phyloP scores from a whole-genome alignment of 2,113 vertebrate species.

The Catagonus wagneri region DNA sequence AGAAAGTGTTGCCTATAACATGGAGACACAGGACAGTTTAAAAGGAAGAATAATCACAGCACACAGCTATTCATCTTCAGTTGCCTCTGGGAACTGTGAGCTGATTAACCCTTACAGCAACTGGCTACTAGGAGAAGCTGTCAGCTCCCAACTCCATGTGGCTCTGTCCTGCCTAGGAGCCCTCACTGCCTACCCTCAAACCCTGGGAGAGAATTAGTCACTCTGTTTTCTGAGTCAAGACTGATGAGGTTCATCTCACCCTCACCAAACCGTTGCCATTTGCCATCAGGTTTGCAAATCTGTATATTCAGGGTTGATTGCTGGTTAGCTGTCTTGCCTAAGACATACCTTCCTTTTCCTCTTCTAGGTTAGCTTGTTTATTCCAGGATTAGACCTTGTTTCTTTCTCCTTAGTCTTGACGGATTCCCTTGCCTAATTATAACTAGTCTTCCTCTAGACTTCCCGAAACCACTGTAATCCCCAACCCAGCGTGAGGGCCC shows the following conservation, averaged over 20 bases:
- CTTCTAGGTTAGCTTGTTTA: not conserved
- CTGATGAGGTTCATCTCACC: not conserved
- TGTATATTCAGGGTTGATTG: not conserved
- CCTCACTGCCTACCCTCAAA: not conserved
- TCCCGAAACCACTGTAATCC: not conserved
- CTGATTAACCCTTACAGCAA: conserved; percentile 71
- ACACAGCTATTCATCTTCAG: conserved; percentile 69
- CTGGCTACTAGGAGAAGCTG: conserved; percentile 49
- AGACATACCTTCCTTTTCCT: not conserved
- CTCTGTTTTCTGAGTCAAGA: conserved; percentile 13
- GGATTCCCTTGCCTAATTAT: not conserved
- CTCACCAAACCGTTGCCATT: not conserved
- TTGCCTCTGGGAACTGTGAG: not conserved
- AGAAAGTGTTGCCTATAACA: conserved; percentile 71
- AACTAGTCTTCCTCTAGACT: not conserved
- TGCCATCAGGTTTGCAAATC: not conserved
- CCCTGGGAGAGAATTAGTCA: not conserved
- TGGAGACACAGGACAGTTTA: conserved; percentile 72
- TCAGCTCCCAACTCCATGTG: not conserved
- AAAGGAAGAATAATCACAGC: conserved; percentile 77
- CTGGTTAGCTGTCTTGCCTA: not conserved
- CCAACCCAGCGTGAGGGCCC: not conserved
- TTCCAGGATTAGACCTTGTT: not conserved
- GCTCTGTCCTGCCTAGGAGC: not conserved
- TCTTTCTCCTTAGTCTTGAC: not conserved